Evolutionary conservation across 2,113 vertebrate species (phyloP).

Genomic region (Sminthopsis crassicaudata): DNA sequence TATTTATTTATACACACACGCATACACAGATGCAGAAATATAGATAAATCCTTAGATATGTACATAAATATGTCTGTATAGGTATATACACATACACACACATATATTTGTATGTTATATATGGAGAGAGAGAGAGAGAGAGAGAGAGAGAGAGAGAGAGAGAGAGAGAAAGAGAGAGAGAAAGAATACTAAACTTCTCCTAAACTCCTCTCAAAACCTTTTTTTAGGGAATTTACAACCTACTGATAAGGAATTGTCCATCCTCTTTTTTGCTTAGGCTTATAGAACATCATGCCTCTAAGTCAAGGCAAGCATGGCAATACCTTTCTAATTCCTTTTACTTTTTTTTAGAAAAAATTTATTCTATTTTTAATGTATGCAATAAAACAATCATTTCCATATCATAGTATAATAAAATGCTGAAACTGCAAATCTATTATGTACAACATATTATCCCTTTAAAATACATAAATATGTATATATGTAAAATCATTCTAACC

Average conservation of each 20-base stretch:
- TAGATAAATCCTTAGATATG: no score
- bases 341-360: neutral
- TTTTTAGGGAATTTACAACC: neutral
- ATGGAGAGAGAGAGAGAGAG: no score
- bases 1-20: neutral
- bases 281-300: neutral
- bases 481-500: neutral
- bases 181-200: no score
- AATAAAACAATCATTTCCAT: neutral
- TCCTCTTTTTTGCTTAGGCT: neutral
- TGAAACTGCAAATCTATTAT: neutral
- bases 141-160: no score
- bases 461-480: no score
- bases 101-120: no score
- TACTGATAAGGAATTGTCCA: neutral
- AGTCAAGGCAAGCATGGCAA: neutral
- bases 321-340: neutral
- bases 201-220: neutral
- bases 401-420: neutral
- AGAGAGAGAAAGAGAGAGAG: no score
- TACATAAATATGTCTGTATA: no score
- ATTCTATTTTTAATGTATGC: neutral
- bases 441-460: neutral
- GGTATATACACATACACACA: neutral
- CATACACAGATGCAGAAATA: neutral